These are phyloP conservation scores for Tauraco erythrolophus DNA, from an alignment of 2,113 vertebrate genomes.

Conservation along the genomic window DNA sequence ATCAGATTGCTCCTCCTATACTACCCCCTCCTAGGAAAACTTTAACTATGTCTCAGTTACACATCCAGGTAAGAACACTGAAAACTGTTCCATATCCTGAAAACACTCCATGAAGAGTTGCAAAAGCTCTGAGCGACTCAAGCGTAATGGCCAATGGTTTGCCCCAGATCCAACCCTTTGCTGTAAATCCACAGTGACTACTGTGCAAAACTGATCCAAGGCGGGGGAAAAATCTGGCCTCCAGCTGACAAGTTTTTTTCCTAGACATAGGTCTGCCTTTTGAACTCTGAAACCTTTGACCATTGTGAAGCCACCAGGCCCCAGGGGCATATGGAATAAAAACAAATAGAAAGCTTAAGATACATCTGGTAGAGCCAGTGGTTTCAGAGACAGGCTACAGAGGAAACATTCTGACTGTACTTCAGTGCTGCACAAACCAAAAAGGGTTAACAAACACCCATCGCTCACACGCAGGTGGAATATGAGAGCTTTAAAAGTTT, in stretches of 20 bases:
- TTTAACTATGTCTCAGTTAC: background rate
- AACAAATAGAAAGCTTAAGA: background rate
- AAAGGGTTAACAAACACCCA: background rate
- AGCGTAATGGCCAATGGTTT: background rate
- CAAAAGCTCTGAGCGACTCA: background rate
- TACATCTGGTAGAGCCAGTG: background rate
- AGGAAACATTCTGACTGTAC: background rate
- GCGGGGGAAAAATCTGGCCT: background rate
- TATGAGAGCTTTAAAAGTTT: background rate
- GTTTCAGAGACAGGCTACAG: background rate
- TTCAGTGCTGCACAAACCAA: background rate
- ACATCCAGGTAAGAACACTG: background rate
- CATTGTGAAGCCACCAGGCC: background rate
- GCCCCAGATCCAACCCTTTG: background rate
- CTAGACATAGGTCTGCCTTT: background rate
- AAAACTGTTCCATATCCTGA: background rate
- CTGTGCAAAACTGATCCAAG: background rate
- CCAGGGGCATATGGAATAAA: background rate
- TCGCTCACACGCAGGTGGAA: background rate
- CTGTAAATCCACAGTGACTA: background rate
- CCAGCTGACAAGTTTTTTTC: background rate
- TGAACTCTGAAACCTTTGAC: background rate
- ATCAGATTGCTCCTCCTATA: background rate
- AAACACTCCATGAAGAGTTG: background rate
- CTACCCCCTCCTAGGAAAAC: background rate